Conservation (phyloP, 2,888 invertebrate species). For the Drosophila nr. perissopoda region DNA sequence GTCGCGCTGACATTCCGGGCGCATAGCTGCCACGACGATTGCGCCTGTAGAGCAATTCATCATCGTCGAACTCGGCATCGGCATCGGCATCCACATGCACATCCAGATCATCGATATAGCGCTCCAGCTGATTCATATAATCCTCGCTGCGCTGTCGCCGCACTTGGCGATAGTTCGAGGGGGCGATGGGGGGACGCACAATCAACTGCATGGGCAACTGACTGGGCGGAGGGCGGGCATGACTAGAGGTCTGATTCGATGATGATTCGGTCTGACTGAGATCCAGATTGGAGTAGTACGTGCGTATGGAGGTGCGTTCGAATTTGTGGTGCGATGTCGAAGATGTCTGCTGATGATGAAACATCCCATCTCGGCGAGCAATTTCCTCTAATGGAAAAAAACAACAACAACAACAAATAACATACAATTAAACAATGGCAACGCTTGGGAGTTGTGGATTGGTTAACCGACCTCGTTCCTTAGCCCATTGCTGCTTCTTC, state of each 20-base stretch:
- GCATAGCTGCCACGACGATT: conserved; percentile 65
- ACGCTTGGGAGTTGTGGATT: neutral
- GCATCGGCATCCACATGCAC: conserved; percentile 57
- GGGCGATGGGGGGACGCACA: conserved; percentile 37
- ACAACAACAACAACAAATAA: neutral
- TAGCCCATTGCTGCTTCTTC: conserved; percentile 96
- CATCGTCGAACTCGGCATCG: conserved; percentile 78
- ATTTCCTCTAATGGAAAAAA: conserved; percentile 89
- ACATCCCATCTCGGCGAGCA: conserved; percentile 91
- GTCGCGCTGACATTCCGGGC: conserved; percentile 68
- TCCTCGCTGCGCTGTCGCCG: conserved; percentile 75
- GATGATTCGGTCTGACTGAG: conserved; percentile 72
- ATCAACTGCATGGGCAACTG: conserved; percentile 43
- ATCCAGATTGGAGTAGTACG: conserved; percentile 84
- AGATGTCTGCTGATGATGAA: conserved; percentile 85
- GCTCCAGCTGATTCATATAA: conserved; percentile 70
- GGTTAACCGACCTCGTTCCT: conserved; percentile 91
- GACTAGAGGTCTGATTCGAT: conserved; percentile 65
- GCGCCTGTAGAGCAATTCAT: conserved; percentile 62
- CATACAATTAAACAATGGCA: neutral
- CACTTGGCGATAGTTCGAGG: conserved; percentile 40
- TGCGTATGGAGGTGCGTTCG: conserved; percentile 85
- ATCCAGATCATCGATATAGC: conserved; percentile 72
- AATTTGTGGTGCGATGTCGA: conserved; percentile 86
- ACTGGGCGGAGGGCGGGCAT: conserved; percentile 33